Evolutionary conservation across 2,797 vertebrate species (phyloP), one percentile per base, ranked within the genome.

Genomic region (Urosaurus nigricauda): DNA sequence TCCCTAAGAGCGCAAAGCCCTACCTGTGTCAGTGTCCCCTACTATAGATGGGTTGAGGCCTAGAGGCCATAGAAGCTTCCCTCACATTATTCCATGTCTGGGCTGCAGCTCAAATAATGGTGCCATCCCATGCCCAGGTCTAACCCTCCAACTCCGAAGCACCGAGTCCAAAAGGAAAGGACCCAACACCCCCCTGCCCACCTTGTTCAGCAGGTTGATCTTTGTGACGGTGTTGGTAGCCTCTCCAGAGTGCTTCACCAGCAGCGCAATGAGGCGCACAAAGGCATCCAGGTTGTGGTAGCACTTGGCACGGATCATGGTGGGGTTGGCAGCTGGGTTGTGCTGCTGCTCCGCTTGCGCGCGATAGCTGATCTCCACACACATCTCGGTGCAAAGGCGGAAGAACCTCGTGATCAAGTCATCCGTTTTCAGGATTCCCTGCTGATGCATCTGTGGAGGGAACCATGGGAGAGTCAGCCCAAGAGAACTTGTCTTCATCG

Each of bases 371-470:
- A 99, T 99, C 94, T 99, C 99, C 84, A 99, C 99, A 47, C 99
- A 99, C 99, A 99, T 99, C 94, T 99, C 99, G 0, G 99, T 99
- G 97, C 99, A 99, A 29, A 99, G 97, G 35, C 99, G 98, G 95
- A 99, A 99, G 94, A 99, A 99, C n/a, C 99, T 97, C 0, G 99
- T 99, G 95, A 99, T 99, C 93, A 99, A 96, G 95, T 99, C 99
- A n/a, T 99, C 99, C 0, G 99, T 99, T 96, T 99, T 99, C 94
- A 99, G 96, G 92, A 99, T 99, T 68, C 99, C 99, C 95, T 99
- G 99, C 96, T 99, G 99, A 92, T 99, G 99, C 99, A 99, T 99
- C 99, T 99, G 80, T 37, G 43, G 83, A 1, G 56, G 84, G 78
- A 92, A 92, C 60, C 93, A 93, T 35, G 82, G 71, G 68, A 85